Evolutionary conservation across 2,888 invertebrate genomes (phyloP), one percentile per base, ranked within the genome.

Genomic region (Drosophila nigritarsus): DNA sequence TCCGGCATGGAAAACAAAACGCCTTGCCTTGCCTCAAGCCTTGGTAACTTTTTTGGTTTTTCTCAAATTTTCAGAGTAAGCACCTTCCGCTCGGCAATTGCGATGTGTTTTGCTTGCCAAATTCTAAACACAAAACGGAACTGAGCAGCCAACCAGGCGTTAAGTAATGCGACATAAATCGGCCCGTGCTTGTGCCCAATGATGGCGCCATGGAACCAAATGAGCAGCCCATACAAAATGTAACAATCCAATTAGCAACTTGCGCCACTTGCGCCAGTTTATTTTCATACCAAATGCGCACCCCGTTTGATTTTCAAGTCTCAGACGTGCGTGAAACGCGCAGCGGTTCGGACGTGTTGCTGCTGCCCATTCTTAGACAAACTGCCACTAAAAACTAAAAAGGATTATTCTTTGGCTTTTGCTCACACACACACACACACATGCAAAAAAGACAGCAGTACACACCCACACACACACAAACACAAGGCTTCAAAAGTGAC

Each of bases 181-280:
- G 78, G 77, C 42, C 73, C 68, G 67, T 65, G 50, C 54, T 70
- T 78, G 76, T 66, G 67, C 76, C 64, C 72, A 81, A 75, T 83
- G 77, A 73, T 67, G 77, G 62, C 72, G 73, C 72, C 86, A 69
- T 48, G 29, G 62, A 40, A 75, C 54, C 51, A 55, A 38, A 36
- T 27, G 18, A 27, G 13, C n/a, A 75, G 59, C 61, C 59, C 60
- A 79, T 78, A 29, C 42, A 91, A 89, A 45, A 87, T 89, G 85
- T 90, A 87, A 79, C 92, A 93, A 93, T 93, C 92, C 92, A 93
- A 93, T 93, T 93, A 93, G 91, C 53, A 56, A 30, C 63, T 49
- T 72, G 74, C 72, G 74, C 75, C 78, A 78, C 69, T 75, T 75
- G 84, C 80, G 74, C 67, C 74, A 76, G 61, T 69, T 70, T 82